A percentile compares a stretch with the other conserved stretches of the same genome.
Conservation (phyloP, 2,113 vertebrate species). For the Tragelaphus scriptus region DNA sequence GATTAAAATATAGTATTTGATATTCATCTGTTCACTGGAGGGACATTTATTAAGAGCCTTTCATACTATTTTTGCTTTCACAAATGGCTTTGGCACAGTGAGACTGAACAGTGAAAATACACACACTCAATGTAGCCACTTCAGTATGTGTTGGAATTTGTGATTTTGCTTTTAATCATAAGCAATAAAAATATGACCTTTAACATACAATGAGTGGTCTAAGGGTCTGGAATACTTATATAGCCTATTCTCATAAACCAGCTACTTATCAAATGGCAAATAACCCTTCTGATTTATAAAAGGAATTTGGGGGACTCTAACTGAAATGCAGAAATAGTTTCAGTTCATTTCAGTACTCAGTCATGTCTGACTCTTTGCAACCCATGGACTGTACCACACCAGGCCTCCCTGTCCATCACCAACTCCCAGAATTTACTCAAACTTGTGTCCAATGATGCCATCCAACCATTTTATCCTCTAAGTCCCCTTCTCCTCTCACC, state of each 20-base stretch:
- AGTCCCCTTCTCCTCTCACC: not conserved
- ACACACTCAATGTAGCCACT: not conserved
- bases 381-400: not conserved
- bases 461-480: not conserved
- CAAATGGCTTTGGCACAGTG: not conserved
- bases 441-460: not conserved
- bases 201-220: slow-evolving; percentile 11
- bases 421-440: not conserved
- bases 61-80: not conserved
- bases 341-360: not conserved
- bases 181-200: slow-evolving; percentile 34
- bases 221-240: not conserved
- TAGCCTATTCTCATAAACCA: slow-evolving; percentile 15
- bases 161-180: slow-evolving; percentile 18
- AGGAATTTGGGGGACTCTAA: not conserved
- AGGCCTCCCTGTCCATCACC: not conserved
- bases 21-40: not conserved
- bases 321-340: slow-evolving; percentile 36
- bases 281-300: not conserved
- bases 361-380: accelerated
- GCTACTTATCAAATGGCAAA: not conserved
- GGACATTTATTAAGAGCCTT: not conserved
- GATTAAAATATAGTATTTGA: not conserved
- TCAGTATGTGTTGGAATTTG: not conserved
- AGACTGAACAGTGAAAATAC: not conserved